A percentile compares a stretch with the other conserved stretches of the same genome.
phyloP scores from a whole-genome alignment of 2,113 vertebrate genomes.

The Lethenteron camtschaticum region DNA sequence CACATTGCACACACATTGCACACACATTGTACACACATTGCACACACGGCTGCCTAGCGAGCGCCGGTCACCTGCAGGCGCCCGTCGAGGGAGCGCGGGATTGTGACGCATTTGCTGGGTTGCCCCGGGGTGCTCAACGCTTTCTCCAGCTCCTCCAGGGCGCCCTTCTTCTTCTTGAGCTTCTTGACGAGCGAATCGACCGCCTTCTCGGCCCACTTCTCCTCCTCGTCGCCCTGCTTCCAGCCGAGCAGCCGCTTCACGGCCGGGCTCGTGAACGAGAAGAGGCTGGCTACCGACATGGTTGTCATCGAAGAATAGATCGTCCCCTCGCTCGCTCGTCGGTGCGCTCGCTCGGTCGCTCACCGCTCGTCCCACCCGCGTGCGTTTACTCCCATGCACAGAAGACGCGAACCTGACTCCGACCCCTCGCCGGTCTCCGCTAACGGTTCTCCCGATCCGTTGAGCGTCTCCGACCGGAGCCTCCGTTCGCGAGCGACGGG shows the following conservation, averaged over 20 bases:
- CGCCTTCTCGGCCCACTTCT: slow-evolving; percentile 93
- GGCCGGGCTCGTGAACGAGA: slow-evolving; percentile 90
- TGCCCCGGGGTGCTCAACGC: slow-evolving; percentile 79
- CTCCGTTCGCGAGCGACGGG: too few relatives aligned
- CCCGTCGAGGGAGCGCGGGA: slow-evolving; percentile 74
- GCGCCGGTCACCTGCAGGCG: slow-evolving; percentile 31
- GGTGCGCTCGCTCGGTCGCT: too few relatives aligned
- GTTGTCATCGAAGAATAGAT: slow-evolving; percentile 7
- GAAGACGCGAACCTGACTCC: too few relatives aligned
- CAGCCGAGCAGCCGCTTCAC: slow-evolving; percentile 84
- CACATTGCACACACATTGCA: too few relatives aligned
- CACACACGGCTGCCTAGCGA: too few relatives aligned
- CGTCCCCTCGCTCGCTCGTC: too few relatives aligned
- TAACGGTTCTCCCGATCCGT: too few relatives aligned
- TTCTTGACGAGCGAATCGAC: slow-evolving; percentile 89
- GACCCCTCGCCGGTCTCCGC: too few relatives aligned
- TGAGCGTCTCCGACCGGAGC: too few relatives aligned
- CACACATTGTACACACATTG: too few relatives aligned
- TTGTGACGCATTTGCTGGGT: slow-evolving; percentile 83
- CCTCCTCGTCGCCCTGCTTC: slow-evolving; percentile 93
- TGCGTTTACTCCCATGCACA: too few relatives aligned
- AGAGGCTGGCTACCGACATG: slow-evolving; percentile 93
- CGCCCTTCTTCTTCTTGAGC: slow-evolving; percentile 93
- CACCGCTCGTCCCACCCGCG: too few relatives aligned
- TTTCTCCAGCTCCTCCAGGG: slow-evolving; percentile 86